Evolutionary conservation across 2,888 invertebrate species (phyloP).

Genomic region (Galeruca laticollis): DNA sequence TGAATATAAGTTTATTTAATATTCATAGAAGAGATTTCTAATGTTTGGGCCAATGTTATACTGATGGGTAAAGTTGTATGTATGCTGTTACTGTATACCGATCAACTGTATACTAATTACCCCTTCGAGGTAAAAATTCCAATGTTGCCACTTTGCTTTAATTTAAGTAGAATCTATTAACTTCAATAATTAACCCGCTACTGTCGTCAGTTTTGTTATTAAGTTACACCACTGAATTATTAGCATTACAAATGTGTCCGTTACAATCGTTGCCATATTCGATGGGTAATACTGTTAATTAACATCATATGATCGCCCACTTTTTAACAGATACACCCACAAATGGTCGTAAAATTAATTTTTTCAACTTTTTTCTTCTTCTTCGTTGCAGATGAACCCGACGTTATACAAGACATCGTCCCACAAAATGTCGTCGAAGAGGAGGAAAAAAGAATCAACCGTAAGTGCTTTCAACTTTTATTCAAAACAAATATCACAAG

Average conservation of each 20-base stretch:
- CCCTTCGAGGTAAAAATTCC: too few relatives aligned
- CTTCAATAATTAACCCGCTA: too few relatives aligned
- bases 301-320: conserved; percentile 49
- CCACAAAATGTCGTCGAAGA: conserved; percentile 75
- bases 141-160: too few relatives aligned
- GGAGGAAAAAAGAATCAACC: conserved; percentile 84
- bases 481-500: conserved; percentile 1
- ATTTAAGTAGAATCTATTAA: too few relatives aligned
- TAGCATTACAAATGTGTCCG: conserved; percentile 53
- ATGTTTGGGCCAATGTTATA: too few relatives aligned
- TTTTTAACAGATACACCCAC: conserved; percentile 47
- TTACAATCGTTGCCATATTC: conserved; percentile 53
- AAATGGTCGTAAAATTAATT: conserved; percentile 35
- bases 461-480: conserved; percentile 69
- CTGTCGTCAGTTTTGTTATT: neutral
- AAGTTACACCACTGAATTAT: conserved; percentile 37
- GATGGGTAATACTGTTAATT: conserved; percentile 55
- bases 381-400: conserved; percentile 74
- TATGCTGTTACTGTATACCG: too few relatives aligned
- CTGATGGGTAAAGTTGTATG: too few relatives aligned
- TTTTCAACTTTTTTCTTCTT: conserved; percentile 53
- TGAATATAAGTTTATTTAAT: too few relatives aligned
- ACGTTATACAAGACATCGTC: conserved; percentile 80
- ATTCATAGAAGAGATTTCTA: too few relatives aligned
- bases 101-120: too few relatives aligned